phyloP scores from a whole-genome alignment of 2,888 invertebrate species.

The Hypolimnas misippus region DNA sequence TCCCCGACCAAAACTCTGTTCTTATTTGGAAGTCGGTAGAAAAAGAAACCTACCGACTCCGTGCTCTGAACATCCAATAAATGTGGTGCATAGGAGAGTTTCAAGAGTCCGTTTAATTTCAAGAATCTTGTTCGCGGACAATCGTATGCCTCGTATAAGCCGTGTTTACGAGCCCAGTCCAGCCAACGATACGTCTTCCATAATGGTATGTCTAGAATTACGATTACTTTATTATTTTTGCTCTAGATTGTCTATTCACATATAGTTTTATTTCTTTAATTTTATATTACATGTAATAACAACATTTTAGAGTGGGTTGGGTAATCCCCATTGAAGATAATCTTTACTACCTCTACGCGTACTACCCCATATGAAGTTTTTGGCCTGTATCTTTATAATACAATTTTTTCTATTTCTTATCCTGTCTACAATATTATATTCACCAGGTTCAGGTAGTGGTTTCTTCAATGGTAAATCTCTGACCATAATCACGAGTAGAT shows the following conservation, averaged over 20 bases:
- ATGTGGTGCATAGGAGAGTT: slow-evolving; percentile 71
- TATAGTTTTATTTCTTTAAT: too few species aligned
- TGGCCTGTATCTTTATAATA: too few species aligned
- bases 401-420: neutral
- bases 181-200: slow-evolving; percentile 78
- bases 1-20: too few species aligned
- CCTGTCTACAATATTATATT: neutral
- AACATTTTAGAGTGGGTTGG: too few species aligned
- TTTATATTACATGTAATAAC: too few species aligned
- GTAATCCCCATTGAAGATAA: too few species aligned
- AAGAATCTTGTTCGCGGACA: slow-evolving; percentile 68
- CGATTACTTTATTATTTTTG: neutral
- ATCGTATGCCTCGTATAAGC: slow-evolving; percentile 69
- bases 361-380: too few species aligned
- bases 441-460: slow-evolving; percentile 74
- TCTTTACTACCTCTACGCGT: too few species aligned
- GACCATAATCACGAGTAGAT: slow-evolving; percentile 59
- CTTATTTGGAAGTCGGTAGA: slow-evolving; percentile 5
- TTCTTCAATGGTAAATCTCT: slow-evolving; percentile 73
- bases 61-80: slow-evolving; percentile 70
- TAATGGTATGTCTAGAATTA: slow-evolving; percentile 60
- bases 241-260: neutral
- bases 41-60: slow-evolving; percentile 59
- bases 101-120: slow-evolving; percentile 70
- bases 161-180: slow-evolving; percentile 71